These are phyloP conservation scores for Amphimedon queenslandica DNA, from an alignment of 37 sponge, comb jelly and placozoan species.

Conservation along the genomic window DNA sequence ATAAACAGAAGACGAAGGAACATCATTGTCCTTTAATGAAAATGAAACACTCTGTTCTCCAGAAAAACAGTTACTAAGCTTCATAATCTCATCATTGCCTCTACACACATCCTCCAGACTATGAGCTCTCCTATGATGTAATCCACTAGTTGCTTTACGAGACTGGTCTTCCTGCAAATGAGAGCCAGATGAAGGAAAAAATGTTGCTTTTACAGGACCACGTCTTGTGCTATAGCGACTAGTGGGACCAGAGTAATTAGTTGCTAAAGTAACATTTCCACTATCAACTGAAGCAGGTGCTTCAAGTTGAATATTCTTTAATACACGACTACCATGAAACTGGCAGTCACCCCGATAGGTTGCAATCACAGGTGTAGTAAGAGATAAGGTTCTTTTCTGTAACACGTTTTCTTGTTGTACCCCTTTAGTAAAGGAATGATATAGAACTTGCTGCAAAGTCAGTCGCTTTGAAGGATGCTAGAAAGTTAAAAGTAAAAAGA, in stretches of 20 bases:
- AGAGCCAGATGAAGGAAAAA: background rate
- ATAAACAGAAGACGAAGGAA: too few relatives aligned
- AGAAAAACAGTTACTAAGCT: background rate
- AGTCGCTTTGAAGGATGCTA: conserved; percentile 68
- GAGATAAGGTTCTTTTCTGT: background rate
- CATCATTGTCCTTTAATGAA: too few relatives aligned
- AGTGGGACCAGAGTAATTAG: conserved; percentile 16
- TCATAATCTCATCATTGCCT: background rate
- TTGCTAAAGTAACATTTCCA: conserved; percentile 56
- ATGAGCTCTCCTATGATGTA: too few relatives aligned
- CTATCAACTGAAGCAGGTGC: conserved; percentile 66
- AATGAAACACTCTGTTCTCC: too few relatives aligned
- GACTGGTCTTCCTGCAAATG: too few relatives aligned
- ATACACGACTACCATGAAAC: too few relatives aligned
- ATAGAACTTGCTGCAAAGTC: conserved; percentile 52
- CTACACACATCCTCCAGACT: conserved; percentile 5
- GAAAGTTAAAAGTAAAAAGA: background rate
- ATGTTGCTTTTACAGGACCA: conserved; percentile 48
- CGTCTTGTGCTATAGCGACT: background rate
- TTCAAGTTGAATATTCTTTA: too few relatives aligned
- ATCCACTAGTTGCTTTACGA: too few relatives aligned
- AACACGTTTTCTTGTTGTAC: background rate
- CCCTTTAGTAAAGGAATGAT: conserved; percentile 65
- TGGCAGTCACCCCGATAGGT: too few relatives aligned
- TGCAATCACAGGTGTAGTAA: too few relatives aligned